Evolutionary conservation across 2,113 vertebrate species (phyloP).

Genomic region (Cottus gobio): DNA sequence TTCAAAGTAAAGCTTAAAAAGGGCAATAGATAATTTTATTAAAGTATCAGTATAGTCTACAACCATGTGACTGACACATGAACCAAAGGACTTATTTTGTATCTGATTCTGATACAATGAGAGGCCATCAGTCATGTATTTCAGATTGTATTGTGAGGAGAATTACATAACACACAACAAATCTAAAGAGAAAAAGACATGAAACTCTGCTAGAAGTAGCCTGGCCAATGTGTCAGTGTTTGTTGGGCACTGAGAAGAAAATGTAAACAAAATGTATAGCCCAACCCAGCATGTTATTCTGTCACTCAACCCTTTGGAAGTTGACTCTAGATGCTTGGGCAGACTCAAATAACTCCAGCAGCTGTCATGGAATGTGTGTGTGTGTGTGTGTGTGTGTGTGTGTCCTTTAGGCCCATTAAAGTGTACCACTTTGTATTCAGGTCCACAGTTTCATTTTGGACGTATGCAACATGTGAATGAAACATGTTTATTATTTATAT

Average conservation of each 20-base stretch:
- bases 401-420: background rate
- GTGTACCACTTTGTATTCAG: background rate
- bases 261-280: slow-evolving; percentile 66
- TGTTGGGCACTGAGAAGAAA: slow-evolving; percentile 15
- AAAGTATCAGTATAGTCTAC: slow-evolving; percentile 15
- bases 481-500: background rate
- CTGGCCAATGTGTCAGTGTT: background rate
- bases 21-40: slow-evolving; percentile 38
- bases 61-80: slow-evolving; percentile 20
- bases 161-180: background rate
- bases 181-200: background rate
- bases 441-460: background rate
- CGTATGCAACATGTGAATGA: background rate
- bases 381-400: background rate
- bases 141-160: slow-evolving; percentile 16
- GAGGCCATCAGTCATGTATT: background rate
- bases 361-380: slow-evolving; percentile 46
- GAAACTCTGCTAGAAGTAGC: background rate
- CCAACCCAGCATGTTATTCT: slow-evolving; percentile 17
- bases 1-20: slow-evolving; percentile 49
- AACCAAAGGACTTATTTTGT: slow-evolving; percentile 28
- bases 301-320: slow-evolving; percentile 35
- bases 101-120: slow-evolving; percentile 12
- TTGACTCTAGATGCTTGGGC: too few relatives aligned
- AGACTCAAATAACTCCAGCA: slow-evolving; percentile 67